Conservation (phyloP, 1,140 invertebrate species). For the Pteromalus puparum region DNA sequence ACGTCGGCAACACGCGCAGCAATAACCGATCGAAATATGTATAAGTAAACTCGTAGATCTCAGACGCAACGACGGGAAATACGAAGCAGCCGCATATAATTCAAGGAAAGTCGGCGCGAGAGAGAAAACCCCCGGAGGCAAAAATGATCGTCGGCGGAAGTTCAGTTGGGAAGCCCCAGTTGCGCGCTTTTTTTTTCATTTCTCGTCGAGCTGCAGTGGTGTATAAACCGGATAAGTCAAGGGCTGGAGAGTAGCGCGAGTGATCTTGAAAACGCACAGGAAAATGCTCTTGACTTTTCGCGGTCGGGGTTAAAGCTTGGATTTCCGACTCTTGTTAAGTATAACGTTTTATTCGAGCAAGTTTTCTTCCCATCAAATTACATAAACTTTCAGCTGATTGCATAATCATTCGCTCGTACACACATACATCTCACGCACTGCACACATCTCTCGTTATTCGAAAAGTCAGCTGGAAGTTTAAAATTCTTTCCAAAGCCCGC, state of each 20-base stretch:
- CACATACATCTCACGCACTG: too few species aligned
- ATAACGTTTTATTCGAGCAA: too few species aligned
- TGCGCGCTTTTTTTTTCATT: not conserved
- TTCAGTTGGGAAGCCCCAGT: not conserved
- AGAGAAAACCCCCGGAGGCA: too few species aligned
- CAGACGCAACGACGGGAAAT: not conserved
- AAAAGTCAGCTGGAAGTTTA: too few species aligned
- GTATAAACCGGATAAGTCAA: not conserved
- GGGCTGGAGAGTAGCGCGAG: not conserved
- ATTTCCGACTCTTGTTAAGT: too few species aligned
- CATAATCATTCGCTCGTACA: too few species aligned
- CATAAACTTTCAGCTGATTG: too few species aligned
- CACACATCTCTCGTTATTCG: too few species aligned
- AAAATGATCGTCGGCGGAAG: not conserved
- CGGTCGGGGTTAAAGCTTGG: too few species aligned
- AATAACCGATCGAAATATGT: not conserved
- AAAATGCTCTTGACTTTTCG: not conserved
- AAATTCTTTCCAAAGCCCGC: too few species aligned
- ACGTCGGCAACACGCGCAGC: too few species aligned
- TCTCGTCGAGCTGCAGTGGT: not conserved
- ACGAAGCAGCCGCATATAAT: not conserved
- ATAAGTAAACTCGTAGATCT: not conserved
- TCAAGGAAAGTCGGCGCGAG: not conserved
- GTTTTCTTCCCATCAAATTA: too few species aligned
- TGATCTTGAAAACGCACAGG: not conserved